phyloP scores from a whole-genome alignment of 2,797 vertebrate genomes.

The Arrhamphus sclerolepis region DNA sequence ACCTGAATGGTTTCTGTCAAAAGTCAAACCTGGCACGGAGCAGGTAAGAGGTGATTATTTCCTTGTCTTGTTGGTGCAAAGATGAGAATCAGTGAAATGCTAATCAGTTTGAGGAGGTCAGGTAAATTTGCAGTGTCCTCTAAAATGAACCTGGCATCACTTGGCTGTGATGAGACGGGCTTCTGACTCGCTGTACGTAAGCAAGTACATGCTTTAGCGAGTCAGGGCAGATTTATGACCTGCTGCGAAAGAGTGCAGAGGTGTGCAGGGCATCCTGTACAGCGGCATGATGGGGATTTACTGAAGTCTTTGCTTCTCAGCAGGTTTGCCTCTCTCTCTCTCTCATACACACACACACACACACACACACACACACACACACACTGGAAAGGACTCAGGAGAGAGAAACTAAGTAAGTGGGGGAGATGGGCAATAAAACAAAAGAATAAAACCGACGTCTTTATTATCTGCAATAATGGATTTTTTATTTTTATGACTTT shows the following conservation, averaged over 20 bases:
- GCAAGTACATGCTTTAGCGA: constrained; percentile 23
- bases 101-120: constrained; percentile 49
- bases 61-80: constrained; percentile 26
- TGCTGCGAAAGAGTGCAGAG: constrained; percentile 50
- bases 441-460: background rate
- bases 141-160: constrained; percentile 61
- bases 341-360: constrained; percentile 9
- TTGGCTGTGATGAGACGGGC: constrained; percentile 27
- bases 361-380: constrained; percentile 9
- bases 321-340: constrained; percentile 17
- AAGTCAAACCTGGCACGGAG: background rate
- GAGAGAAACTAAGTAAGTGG: background rate
- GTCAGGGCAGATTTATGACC: constrained; percentile 67
- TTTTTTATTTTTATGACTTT: constrained; percentile 4
- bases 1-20: constrained; percentile 11
- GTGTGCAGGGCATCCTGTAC: constrained; percentile 49
- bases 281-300: constrained; percentile 58
- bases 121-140: constrained; percentile 65
- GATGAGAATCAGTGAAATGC: constrained; percentile 65
- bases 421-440: background rate
- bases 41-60: constrained; percentile 32
- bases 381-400: constrained; percentile 4
- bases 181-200: constrained; percentile 43
- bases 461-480: background rate
- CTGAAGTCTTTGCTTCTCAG: constrained; percentile 41